Conservation (phyloP, 1,140 invertebrate species). For the Leptopilina clavipes region DNA sequence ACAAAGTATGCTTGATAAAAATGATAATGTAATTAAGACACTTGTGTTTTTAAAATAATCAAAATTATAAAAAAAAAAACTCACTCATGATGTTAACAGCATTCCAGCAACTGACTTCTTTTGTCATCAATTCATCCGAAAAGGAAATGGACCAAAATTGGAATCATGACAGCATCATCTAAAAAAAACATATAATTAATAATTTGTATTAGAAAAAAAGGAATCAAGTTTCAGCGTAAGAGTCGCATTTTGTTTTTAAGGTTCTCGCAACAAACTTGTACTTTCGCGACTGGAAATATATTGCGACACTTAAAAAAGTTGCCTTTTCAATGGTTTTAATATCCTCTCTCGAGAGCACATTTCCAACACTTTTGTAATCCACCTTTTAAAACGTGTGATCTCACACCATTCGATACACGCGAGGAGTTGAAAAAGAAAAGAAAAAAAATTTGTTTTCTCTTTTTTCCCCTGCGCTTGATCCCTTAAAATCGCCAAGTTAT, state of each 20-base stretch:
- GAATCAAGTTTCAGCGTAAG: not conserved
- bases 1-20: too few species aligned
- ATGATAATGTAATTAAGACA: too few species aligned
- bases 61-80: too few species aligned
- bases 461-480: slow-evolving; percentile 44
- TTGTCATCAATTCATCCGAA: too few species aligned
- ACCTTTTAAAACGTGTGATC: not conserved
- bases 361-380: not conserved
- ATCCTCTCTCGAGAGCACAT: not conserved
- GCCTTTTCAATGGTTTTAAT: not conserved
- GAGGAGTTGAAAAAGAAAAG: slow-evolving; percentile 37
- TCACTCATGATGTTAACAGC: too few species aligned
- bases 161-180: too few species aligned
- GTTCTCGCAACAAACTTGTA: not conserved
- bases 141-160: too few species aligned
- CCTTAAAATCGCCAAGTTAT: slow-evolving; percentile 62
- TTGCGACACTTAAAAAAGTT: slow-evolving; percentile 15
- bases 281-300: not conserved
- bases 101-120: too few species aligned
- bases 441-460: slow-evolving; percentile 37
- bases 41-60: too few species aligned
- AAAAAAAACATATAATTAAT: too few species aligned
- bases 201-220: too few species aligned
- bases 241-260: not conserved
- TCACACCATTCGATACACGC: slow-evolving; percentile 2